Percentiles rank a stretch among this genome's conserved stretches.
Evolutionary conservation across 2,888 invertebrate genomes (phyloP).

Genomic region (Oxystoma pomonae): DNA sequence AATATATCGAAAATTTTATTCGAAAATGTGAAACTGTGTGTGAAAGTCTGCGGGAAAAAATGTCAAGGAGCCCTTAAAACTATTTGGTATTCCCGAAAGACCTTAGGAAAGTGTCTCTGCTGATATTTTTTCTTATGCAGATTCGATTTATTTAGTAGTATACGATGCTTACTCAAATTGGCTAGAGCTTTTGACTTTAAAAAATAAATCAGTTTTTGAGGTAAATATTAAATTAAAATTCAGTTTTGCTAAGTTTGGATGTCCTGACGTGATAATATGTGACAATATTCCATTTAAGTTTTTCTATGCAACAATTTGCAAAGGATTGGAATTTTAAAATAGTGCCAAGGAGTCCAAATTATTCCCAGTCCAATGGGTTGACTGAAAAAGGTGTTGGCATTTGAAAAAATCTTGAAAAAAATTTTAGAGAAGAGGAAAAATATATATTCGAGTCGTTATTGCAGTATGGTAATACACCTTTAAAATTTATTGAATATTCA

Average conservation of each 20-base stretch:
- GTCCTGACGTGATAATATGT: too few species aligned
- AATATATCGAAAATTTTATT: slow-evolving; percentile 17
- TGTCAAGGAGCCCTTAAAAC: slow-evolving; percentile 7
- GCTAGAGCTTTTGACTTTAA: slow-evolving; percentile 1
- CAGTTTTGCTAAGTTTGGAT: slow-evolving; percentile 4
- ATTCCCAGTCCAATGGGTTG: slow-evolving; percentile 9
- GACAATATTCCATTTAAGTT: slow-evolving; percentile 5
- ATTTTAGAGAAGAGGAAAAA: background rate
- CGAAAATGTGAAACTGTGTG: too few species aligned
- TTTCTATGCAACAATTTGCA: too few species aligned
- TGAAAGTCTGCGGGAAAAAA: slow-evolving; percentile 2
- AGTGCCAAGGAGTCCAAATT: slow-evolving; percentile 10
- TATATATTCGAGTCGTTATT: background rate
- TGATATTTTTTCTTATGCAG: slow-evolving; percentile 1
- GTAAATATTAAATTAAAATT: slow-evolving; percentile 5
- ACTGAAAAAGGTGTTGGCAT: background rate
- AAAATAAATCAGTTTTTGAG: slow-evolving; percentile 4
- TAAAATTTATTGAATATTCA: background rate
- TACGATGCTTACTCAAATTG: background rate
- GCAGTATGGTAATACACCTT: background rate
- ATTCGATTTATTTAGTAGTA: background rate
- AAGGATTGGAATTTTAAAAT: slow-evolving; percentile 14
- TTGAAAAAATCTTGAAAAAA: background rate
- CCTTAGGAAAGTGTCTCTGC: background rate
- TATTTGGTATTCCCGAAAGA: slow-evolving; percentile 7